These are phyloP conservation scores for Drosophila prosaltans DNA, from an alignment of 1,140 invertebrate species.

Conservation along the genomic window DNA sequence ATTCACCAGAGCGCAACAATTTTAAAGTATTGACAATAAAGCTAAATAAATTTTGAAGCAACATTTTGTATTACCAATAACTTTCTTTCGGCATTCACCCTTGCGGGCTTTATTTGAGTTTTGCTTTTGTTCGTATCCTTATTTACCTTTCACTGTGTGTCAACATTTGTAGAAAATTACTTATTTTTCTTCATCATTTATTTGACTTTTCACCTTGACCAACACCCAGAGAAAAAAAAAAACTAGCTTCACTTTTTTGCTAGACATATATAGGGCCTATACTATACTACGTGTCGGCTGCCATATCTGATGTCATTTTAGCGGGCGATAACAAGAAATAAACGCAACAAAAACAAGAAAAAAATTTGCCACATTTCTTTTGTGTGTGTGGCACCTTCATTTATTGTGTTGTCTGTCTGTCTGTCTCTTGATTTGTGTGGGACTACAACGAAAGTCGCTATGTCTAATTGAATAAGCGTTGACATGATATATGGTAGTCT, in stretches of 20 bases:
- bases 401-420: conserved; percentile 11
- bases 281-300: conserved; percentile 22
- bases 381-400: conserved; percentile 47
- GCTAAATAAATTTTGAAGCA: conserved; percentile 45
- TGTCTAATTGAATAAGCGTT: conserved; percentile 61
- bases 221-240: background rate
- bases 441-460: conserved; percentile 53
- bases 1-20: conserved; percentile 73
- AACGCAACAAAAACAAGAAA: background rate
- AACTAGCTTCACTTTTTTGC: too few relatives aligned
- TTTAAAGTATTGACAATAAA: conserved; percentile 53
- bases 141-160: conserved; percentile 7
- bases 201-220: conserved; percentile 54
- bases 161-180: conserved; percentile 31
- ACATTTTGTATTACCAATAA: conserved; percentile 20
- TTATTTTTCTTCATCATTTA: conserved; percentile 52
- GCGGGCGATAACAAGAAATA: conserved; percentile 15
- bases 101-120: conserved; percentile 3
- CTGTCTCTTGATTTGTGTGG: conserved; percentile 42
- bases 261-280: background rate
- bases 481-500: conserved; percentile 46
- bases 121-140: conserved; percentile 13
- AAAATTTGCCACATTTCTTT: conserved; percentile 27
- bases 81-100: conserved; percentile 9
- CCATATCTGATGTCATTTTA: conserved; percentile 53